Evolutionary conservation across 2,888 invertebrate genomes (phyloP).

Genomic region (Troilus luridus): DNA sequence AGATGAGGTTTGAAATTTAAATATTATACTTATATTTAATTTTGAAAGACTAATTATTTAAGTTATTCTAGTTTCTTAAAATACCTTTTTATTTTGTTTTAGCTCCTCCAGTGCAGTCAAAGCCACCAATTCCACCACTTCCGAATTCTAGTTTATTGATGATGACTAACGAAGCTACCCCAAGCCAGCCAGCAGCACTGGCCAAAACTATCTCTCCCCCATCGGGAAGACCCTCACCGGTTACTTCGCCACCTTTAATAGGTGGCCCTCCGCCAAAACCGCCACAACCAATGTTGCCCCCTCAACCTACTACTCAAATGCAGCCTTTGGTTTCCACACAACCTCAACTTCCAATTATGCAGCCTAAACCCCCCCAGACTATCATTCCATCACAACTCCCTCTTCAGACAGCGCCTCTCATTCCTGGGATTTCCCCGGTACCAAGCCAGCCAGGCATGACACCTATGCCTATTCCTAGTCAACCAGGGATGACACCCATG

Average conservation of each 20-base stretch:
- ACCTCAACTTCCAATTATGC: conserved; percentile 62
- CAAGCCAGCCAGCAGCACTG: conserved; percentile 65
- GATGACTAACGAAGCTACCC: conserved; percentile 66
- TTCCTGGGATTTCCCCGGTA: conserved; percentile 58
- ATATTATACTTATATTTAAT: background rate
- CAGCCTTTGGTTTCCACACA: conserved; percentile 62
- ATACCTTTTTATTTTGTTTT: background rate
- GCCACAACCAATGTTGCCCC: conserved; percentile 66
- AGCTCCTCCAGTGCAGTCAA: conserved; percentile 57
- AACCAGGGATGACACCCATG: conserved; percentile 59
- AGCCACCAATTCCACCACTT: conserved; percentile 65
- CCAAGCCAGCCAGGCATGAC: conserved; percentile 57
- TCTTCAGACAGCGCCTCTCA: conserved; percentile 54
- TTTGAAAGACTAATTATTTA: background rate
- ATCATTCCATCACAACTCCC: conserved; percentile 60
- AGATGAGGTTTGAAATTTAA: background rate
- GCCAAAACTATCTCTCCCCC: conserved; percentile 70
- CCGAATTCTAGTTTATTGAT: conserved; percentile 54
- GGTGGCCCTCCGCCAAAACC: conserved; percentile 60
- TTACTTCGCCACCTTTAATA: conserved; percentile 58
- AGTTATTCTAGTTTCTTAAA: background rate
- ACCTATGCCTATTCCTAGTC: conserved; percentile 57
- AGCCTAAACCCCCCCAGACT: conserved; percentile 56
- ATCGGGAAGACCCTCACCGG: conserved; percentile 67
- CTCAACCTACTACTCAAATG: conserved; percentile 64